A percentile compares a stretch with the other conserved stretches of the same genome.
Evolutionary conservation across 2,888 invertebrate genomes (phyloP).

Genomic region (Acanthacorydalis orientalis): DNA sequence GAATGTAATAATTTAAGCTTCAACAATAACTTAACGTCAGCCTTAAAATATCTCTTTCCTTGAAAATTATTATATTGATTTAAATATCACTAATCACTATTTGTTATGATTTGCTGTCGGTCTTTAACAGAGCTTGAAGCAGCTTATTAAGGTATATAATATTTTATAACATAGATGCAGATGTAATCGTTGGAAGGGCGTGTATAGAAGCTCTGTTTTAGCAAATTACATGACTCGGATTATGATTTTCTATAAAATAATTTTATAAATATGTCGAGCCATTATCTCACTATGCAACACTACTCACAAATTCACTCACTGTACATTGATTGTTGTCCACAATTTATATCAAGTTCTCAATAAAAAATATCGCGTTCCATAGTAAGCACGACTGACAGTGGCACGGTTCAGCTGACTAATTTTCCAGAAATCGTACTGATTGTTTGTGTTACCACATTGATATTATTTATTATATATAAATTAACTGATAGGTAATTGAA

Average conservation of each 20-base stretch:
- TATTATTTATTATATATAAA: no score
- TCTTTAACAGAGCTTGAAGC: constrained; percentile 5
- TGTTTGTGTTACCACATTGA: no score
- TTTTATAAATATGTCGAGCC: constrained; percentile 4
- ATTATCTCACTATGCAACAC: background rate
- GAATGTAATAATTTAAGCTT: no score
- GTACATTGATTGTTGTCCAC: no score
- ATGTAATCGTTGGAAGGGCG: constrained; percentile 2
- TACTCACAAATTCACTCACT: background rate
- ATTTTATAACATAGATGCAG: constrained; percentile 1
- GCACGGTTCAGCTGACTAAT: constrained; percentile 6
- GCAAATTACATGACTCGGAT: constrained; percentile 4
- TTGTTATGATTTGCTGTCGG: constrained; percentile 4
- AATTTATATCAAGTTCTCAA: no score
- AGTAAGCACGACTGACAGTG: constrained; percentile 1
- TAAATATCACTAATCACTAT: constrained; percentile 11
- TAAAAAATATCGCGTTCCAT: no score
- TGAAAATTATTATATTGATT: constrained; percentile 10
- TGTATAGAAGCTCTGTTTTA: constrained; percentile 5
- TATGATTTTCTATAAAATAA: constrained; percentile 6
- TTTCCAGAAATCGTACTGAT: no score
- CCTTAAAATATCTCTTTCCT: constrained; percentile 12
- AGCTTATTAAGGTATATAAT: background rate
- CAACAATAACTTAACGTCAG: constrained; percentile 7
- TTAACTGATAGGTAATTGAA: no score